phyloP scores from a whole-genome alignment of 2,113 vertebrate genomes.

The Tinamus guttatus region DNA sequence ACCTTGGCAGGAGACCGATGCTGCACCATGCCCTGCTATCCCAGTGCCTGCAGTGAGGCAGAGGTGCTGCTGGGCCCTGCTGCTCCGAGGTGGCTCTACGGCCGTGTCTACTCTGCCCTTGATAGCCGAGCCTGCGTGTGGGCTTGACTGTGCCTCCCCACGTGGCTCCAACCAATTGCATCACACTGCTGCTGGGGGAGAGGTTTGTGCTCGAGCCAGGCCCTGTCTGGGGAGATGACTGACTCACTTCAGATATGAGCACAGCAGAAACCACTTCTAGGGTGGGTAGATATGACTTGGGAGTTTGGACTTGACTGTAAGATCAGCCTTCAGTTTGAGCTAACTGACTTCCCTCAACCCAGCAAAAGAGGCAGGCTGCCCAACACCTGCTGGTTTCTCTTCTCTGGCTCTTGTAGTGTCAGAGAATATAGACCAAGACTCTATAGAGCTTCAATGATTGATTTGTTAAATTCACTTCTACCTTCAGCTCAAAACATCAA shows the following conservation, averaged over 20 bases:
- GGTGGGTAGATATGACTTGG: background rate
- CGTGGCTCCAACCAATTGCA: background rate
- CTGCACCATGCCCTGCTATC: background rate
- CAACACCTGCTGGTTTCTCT: background rate
- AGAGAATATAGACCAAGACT: background rate
- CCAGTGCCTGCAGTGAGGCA: background rate
- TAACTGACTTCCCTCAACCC: background rate
- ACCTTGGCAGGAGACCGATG: background rate
- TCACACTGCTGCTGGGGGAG: background rate
- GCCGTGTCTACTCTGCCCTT: background rate
- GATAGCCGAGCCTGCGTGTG: background rate
- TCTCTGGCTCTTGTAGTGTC: background rate
- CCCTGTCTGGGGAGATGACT: background rate
- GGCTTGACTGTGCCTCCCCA: background rate
- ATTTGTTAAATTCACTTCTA: background rate
- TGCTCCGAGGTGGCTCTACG: background rate
- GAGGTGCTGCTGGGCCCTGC: background rate
- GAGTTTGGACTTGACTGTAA: background rate
- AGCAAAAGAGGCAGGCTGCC: background rate
- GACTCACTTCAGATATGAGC: background rate
- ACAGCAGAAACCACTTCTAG: background rate
- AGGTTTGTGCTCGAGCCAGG: constrained; percentile 9
- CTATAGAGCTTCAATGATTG: background rate
- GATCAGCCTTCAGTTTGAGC: background rate
- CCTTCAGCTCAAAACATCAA: constrained; percentile 4